phyloP scores from a whole-genome alignment of 92 coral and sea anemone species.

The Phenganax subtilis region DNA sequence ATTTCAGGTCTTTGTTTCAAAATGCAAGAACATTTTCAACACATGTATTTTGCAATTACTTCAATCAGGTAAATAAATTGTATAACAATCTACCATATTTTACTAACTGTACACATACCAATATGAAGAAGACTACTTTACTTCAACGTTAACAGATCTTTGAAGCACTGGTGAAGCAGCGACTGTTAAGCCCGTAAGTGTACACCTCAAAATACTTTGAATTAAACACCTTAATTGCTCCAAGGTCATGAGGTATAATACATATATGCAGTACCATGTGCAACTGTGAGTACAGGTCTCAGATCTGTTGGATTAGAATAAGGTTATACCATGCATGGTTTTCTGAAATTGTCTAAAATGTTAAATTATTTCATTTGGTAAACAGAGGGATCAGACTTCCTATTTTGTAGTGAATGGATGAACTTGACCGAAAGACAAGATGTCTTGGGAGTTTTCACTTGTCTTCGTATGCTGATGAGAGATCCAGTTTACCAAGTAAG shows the following conservation, averaged over 20 bases:
- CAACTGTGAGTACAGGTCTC: background rate
- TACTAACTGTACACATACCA: background rate
- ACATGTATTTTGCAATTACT: constrained; percentile 61
- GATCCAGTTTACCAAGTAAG: constrained; percentile 80
- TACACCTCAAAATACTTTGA: background rate
- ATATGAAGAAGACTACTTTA: background rate
- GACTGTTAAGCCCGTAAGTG: constrained; percentile 87
- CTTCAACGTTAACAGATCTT: constrained; percentile 59
- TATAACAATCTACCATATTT: background rate
- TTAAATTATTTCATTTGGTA: background rate
- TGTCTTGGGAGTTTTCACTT: constrained; percentile 77
- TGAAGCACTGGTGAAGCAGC: constrained; percentile 84
- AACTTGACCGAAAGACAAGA: constrained; percentile 79
- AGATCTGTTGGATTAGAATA: background rate
- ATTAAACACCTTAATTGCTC: background rate
- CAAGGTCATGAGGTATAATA: background rate
- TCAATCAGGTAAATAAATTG: constrained; percentile 61
- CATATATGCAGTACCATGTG: background rate
- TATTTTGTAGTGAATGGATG: constrained; percentile 74
- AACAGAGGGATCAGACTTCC: background rate
- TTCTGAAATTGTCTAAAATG: no score
- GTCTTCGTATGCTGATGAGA: constrained; percentile 91
- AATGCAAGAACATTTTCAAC: constrained; percentile 78
- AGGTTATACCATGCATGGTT: no score
- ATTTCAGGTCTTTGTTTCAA: constrained; percentile 70